phyloP scores from a whole-genome alignment of 2,113 vertebrate genomes.

The Mobula hypostoma region DNA sequence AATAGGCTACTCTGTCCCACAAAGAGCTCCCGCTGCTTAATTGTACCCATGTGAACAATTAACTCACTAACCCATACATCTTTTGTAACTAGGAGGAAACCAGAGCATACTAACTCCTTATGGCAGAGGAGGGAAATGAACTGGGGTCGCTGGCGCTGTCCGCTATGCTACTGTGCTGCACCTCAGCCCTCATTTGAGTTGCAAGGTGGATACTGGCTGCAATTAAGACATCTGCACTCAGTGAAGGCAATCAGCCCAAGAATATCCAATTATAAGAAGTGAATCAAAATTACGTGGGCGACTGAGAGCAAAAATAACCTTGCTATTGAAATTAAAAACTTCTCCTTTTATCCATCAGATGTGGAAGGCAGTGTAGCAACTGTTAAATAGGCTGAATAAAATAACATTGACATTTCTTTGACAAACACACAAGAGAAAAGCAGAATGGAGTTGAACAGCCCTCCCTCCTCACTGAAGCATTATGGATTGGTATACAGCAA shows the following conservation, averaged over 20 bases:
- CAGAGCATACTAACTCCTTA: too few relatives aligned
- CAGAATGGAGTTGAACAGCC: background rate
- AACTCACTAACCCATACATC: too few relatives aligned
- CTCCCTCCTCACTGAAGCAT: background rate
- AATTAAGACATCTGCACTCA: background rate
- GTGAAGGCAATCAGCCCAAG: background rate
- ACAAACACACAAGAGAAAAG: background rate
- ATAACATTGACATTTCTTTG: background rate
- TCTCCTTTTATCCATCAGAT: background rate
- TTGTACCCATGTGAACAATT: too few relatives aligned
- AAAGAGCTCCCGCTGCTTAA: too few relatives aligned
- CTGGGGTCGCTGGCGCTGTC: too few relatives aligned
- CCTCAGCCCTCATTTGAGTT: background rate
- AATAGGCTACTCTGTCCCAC: too few relatives aligned
- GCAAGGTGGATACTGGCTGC: background rate
- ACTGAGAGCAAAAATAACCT: background rate
- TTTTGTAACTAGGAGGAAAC: too few relatives aligned
- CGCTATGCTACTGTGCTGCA: too few relatives aligned
- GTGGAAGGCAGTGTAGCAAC: background rate
- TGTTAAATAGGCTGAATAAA: background rate
- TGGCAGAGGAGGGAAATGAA: too few relatives aligned
- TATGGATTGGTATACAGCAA: background rate
- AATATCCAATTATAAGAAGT: background rate
- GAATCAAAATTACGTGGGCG: background rate
- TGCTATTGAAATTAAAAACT: background rate